phyloP scores from a whole-genome alignment of 1,140 invertebrate genomes.

The Ridgeia piscesae region DNA sequence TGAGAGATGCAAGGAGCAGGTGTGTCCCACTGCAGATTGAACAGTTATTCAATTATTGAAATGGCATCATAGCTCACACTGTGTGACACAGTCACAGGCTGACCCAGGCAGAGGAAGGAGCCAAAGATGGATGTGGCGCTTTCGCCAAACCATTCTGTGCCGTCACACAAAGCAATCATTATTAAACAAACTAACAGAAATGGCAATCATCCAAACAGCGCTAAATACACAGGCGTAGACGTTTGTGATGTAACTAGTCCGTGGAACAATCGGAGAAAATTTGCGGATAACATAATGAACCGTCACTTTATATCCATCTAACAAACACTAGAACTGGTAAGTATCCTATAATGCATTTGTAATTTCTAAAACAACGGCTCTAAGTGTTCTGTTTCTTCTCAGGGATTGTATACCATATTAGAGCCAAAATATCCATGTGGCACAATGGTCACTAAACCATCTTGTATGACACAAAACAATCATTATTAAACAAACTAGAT shows the following conservation, averaged over 20 bases:
- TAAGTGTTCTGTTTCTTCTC: no score
- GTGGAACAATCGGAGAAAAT: no score
- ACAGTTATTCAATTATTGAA: background rate
- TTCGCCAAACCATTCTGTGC: background rate
- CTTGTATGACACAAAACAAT: background rate
- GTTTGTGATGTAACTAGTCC: no score
- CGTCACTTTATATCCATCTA: no score
- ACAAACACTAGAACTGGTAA: no score
- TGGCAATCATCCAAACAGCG: no score
- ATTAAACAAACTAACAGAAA: background rate
- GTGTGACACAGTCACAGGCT: background rate
- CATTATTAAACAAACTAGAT: background rate
- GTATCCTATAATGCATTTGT: no score
- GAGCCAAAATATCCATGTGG: background rate
- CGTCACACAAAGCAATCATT: background rate
- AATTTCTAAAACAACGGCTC: no score
- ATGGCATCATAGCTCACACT: background rate
- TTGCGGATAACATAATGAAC: no score
- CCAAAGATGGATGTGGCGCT: background rate
- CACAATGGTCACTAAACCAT: background rate
- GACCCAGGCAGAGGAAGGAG: background rate
- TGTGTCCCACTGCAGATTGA: background rate
- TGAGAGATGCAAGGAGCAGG: background rate
- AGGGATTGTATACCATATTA: no score
- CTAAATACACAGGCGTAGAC: no score